Evolutionary conservation across 2,797 vertebrate genomes (phyloP).

Genomic region (Melanotaenia parkinsoni): DNA sequence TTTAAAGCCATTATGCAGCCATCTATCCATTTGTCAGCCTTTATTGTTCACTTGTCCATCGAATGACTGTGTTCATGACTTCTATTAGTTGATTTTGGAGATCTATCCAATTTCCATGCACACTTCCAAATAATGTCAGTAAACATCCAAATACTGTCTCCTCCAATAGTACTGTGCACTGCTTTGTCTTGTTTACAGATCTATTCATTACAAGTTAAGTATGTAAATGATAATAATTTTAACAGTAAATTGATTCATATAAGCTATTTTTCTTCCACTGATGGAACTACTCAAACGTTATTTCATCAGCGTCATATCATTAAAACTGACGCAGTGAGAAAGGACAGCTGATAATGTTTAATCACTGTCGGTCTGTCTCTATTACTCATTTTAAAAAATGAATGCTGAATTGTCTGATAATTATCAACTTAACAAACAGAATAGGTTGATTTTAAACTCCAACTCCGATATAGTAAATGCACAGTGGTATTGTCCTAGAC

Average conservation of each 20-base stretch:
- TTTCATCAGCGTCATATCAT: slow-evolving; percentile 35
- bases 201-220: slow-evolving; percentile 53
- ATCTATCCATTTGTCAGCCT: slow-evolving; percentile 65
- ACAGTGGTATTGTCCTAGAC: slow-evolving; percentile 56
- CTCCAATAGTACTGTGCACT: slow-evolving; percentile 62
- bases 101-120: slow-evolving; percentile 52
- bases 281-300: slow-evolving; percentile 39
- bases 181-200: slow-evolving; percentile 64
- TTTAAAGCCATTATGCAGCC: slow-evolving; percentile 79
- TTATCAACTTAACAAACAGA: slow-evolving; percentile 13
- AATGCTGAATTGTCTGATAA: slow-evolving; percentile 55
- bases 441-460: slow-evolving; percentile 57
- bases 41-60: slow-evolving; percentile 61
- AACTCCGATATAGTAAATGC: slow-evolving; percentile 67
- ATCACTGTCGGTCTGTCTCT: slow-evolving; percentile 40
- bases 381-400: slow-evolving; percentile 17
- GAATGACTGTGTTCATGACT: slow-evolving; percentile 64
- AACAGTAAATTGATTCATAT: slow-evolving; percentile 43
- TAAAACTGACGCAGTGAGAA: slow-evolving; percentile 32
- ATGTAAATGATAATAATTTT: slow-evolving; percentile 34
- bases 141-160: slow-evolving; percentile 63
- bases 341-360: slow-evolving; percentile 38
- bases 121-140: slow-evolving; percentile 54
- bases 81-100: slow-evolving; percentile 54
- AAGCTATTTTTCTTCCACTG: slow-evolving; percentile 47